Evolutionary conservation across 1,140 invertebrate genomes (phyloP).

Genomic region (Ostrea denselamellosa): DNA sequence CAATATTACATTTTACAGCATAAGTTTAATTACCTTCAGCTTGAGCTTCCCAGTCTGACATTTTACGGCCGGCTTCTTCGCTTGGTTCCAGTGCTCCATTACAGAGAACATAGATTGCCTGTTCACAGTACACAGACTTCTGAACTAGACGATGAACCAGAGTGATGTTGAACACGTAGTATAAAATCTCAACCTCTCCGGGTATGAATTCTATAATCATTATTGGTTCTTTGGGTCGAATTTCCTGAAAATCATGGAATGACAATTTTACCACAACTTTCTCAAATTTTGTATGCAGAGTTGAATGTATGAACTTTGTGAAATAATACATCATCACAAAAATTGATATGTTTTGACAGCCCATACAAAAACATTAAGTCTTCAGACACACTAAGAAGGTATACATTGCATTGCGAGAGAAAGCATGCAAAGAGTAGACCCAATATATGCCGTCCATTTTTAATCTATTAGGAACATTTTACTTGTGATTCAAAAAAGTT

Average conservation of each 20-base stretch:
- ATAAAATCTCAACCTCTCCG: constrained; percentile 45
- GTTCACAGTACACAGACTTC: constrained; percentile 63
- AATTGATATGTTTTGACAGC: too few relatives aligned
- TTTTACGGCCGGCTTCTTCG: constrained; percentile 18
- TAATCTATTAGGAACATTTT: too few relatives aligned
- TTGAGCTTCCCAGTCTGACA: constrained; percentile 44
- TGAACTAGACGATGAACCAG: constrained; percentile 50
- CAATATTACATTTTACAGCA: not conserved
- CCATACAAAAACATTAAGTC: too few relatives aligned
- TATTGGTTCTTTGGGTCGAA: constrained; percentile 44
- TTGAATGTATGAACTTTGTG: too few relatives aligned
- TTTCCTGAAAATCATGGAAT: constrained; percentile 51
- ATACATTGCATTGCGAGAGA: too few relatives aligned
- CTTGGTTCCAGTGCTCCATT: constrained; percentile 43
- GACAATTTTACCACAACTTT: too few relatives aligned
- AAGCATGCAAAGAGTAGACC: too few relatives aligned
- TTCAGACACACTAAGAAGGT: too few relatives aligned
- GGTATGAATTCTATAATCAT: constrained; percentile 41
- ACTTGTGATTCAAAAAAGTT: too few relatives aligned
- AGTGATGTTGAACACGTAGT: constrained; percentile 55
- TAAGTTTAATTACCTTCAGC: constrained; percentile 19
- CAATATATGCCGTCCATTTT: too few relatives aligned
- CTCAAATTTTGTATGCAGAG: too few relatives aligned
- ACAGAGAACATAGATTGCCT: constrained; percentile 62
- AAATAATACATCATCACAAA: too few relatives aligned